These are phyloP conservation scores for Clamator glandarius DNA, from an alignment of 2,797 vertebrate genomes.

Conservation along the genomic window DNA sequence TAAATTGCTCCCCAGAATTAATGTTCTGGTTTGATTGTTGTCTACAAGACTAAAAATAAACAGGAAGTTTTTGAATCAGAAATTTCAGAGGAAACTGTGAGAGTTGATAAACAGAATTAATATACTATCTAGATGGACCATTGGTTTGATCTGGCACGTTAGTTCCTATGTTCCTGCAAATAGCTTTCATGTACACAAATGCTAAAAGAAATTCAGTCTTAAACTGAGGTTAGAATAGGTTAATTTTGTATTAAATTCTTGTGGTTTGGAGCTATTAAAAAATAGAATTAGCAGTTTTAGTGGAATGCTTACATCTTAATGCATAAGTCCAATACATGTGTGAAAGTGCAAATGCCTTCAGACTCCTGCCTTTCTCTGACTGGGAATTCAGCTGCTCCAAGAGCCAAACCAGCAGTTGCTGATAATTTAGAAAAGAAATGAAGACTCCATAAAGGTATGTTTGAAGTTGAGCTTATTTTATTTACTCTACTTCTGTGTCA, in stretches of 20 bases:
- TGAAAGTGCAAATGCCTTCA: background rate
- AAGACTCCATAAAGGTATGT: background rate
- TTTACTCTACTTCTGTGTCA: background rate
- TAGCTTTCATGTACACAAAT: conserved; percentile 9
- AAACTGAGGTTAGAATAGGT: conserved; percentile 22
- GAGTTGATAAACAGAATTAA: conserved; percentile 36
- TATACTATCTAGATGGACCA: conserved; percentile 29
- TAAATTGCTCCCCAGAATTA: conserved; percentile 42
- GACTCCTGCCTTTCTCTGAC: background rate
- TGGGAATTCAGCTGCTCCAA: background rate
- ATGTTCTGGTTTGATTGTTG: conserved; percentile 32
- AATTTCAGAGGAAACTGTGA: conserved; percentile 47
- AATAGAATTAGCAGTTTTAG: background rate
- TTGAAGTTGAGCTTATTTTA: background rate
- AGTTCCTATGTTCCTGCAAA: conserved; percentile 11
- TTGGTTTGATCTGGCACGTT: conserved; percentile 30
- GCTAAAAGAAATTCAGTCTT: background rate
- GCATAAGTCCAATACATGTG: background rate
- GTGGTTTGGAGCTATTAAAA: background rate
- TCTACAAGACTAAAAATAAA: conserved; percentile 54
- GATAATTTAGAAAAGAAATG: conserved; percentile 2
- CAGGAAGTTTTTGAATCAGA: conserved; percentile 32
- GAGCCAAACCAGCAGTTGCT: background rate
- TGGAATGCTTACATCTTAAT: background rate
- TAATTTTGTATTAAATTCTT: conserved; percentile 39